Evolutionary conservation across 2,888 invertebrate species (phyloP).

Genomic region (Stenurella melanura): DNA sequence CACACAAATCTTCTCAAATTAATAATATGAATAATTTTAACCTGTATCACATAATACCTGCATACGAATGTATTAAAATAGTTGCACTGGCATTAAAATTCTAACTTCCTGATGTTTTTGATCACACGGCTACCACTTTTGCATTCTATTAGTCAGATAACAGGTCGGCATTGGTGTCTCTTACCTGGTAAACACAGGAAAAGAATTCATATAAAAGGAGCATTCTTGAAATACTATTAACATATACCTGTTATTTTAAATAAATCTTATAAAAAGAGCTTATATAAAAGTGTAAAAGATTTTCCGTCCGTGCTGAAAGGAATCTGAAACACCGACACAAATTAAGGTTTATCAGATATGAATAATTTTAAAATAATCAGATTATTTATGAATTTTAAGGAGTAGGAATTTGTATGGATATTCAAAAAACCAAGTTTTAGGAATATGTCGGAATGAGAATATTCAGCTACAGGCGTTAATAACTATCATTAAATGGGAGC

Average conservation of each 20-base stretch:
- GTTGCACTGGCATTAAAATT: conserved; percentile 13
- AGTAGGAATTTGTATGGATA: conserved; percentile 19
- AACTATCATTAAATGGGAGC: no score
- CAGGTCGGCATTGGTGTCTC: conserved; percentile 8
- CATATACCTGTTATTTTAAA: background rate
- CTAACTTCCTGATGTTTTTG: conserved; percentile 14
- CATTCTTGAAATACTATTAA: conserved; percentile 5
- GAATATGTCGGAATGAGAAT: background rate
- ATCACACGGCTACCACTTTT: background rate
- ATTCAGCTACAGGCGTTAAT: background rate
- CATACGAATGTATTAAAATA: background rate
- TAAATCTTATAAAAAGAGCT: background rate
- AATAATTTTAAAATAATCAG: conserved; percentile 21
- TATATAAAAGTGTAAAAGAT: background rate
- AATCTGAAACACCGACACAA: background rate
- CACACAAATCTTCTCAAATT: no score
- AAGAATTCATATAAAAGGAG: background rate
- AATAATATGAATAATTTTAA: no score
- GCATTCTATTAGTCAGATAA: conserved; percentile 18
- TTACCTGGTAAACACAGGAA: background rate
- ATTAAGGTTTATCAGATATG: conserved; percentile 25
- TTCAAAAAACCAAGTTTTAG: background rate
- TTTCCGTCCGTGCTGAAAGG: background rate
- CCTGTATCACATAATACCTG: background rate
- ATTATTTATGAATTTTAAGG: conserved; percentile 12